These are phyloP conservation scores for Pollimyrus isidori DNA, from an alignment of 2,113 vertebrate species.

Conservation along the genomic window DNA sequence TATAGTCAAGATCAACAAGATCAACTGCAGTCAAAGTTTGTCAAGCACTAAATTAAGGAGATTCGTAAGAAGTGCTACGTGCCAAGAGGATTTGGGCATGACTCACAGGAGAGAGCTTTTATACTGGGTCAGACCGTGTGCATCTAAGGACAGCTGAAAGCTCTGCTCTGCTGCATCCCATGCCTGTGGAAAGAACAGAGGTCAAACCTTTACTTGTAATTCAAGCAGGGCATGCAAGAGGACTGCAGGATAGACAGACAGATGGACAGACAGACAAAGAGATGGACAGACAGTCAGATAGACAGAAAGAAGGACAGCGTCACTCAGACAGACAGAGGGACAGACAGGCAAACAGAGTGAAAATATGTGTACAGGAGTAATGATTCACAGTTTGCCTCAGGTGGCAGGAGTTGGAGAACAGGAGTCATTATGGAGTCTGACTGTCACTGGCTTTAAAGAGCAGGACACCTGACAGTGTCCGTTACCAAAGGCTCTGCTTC, in stretches of 20 bases:
- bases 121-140: slow-evolving; percentile 62
- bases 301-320: not conserved
- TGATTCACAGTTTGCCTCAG: not conserved
- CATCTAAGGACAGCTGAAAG: slow-evolving; percentile 64
- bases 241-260: not conserved
- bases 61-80: not conserved
- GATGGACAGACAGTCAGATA: not conserved
- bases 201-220: not conserved
- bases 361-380: not conserved
- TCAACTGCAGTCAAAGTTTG: not conserved
- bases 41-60: not conserved
- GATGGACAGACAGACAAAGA: not conserved
- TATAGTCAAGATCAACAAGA: not conserved
- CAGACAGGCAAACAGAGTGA: not conserved
- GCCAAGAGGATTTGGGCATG: not conserved
- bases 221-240: not conserved
- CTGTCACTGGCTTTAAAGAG: not conserved
- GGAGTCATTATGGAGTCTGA: not conserved
- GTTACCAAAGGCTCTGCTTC: not conserved
- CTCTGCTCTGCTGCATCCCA: slow-evolving; percentile 75
- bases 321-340: not conserved
- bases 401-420: not conserved
- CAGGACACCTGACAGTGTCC: not conserved
- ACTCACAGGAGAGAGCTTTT: slow-evolving; percentile 68
- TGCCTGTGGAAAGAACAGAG: slow-evolving; percentile 62